These are phyloP conservation scores for Eleginops maclovinus DNA, from an alignment of 2,113 vertebrate species.

Conservation along the genomic window DNA sequence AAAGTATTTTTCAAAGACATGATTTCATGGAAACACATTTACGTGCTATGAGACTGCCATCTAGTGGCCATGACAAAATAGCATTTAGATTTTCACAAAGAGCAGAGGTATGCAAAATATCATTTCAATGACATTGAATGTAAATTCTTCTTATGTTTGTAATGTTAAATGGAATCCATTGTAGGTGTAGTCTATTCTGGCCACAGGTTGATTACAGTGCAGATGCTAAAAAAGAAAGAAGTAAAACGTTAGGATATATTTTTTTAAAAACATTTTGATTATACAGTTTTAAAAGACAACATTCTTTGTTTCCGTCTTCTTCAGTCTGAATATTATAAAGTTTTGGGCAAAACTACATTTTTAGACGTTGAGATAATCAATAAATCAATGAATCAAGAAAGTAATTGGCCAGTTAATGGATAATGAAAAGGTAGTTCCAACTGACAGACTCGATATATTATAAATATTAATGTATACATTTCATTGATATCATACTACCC, in stretches of 20 bases:
- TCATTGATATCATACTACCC: background rate
- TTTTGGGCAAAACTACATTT: too few species aligned
- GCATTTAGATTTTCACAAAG: background rate
- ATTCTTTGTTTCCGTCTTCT: background rate
- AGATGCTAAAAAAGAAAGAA: conserved; percentile 56
- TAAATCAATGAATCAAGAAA: background rate
- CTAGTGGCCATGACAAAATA: conserved; percentile 73
- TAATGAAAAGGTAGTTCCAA: too few species aligned
- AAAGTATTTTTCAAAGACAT: background rate
- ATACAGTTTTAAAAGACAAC: background rate
- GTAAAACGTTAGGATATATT: background rate
- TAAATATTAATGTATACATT: background rate
- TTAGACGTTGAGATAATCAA: too few species aligned
- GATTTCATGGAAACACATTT: background rate
- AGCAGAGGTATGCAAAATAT: background rate
- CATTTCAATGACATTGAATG: too few species aligned
- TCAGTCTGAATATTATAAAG: background rate
- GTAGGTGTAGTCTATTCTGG: background rate
- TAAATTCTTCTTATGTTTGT: too few species aligned
- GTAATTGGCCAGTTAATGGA: too few species aligned
- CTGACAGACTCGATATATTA: too few species aligned
- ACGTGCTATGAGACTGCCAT: conserved; percentile 62
- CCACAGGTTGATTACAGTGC: conserved; percentile 66
- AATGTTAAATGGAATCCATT: background rate
- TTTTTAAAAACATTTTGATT: too few species aligned